Conservation (phyloP, 2,797 vertebrate species). For the Aulostomus chinensis region DNA sequence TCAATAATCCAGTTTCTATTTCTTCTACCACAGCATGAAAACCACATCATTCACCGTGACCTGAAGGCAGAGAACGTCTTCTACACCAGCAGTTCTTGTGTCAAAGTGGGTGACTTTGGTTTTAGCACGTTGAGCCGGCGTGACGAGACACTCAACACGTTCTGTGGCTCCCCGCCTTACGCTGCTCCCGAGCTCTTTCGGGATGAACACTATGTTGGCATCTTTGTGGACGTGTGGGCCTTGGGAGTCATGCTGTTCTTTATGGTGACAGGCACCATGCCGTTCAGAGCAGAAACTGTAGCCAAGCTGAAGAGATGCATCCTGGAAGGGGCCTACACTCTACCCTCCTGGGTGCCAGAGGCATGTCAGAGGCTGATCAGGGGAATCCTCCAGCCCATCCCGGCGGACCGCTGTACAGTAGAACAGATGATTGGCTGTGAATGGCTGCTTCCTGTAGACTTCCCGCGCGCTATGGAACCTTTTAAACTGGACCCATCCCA, state of each 20-base stretch:
- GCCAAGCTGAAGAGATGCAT: constrained; percentile 95
- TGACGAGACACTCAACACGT: constrained; percentile 92
- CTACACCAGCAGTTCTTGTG: constrained; percentile 89
- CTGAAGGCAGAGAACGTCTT: constrained; percentile 97
- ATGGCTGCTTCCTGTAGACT: constrained; percentile 90
- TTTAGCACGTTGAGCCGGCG: constrained; percentile 92
- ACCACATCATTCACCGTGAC: constrained; percentile 94
- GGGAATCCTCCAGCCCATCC: constrained; percentile 87
- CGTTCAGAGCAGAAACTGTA: constrained; percentile 94
- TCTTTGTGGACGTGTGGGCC: constrained; percentile 94
- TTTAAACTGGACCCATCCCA: constrained; percentile 90
- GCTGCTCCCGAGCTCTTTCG: constrained; percentile 94
- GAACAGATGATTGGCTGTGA: constrained; percentile 91
- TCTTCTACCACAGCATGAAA: constrained; percentile 86
- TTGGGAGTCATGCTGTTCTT: constrained; percentile 95
- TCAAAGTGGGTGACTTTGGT: constrained; percentile 98
- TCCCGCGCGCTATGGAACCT: constrained; percentile 85
- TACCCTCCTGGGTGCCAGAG: constrained; percentile 86
- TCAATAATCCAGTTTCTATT: neutral
- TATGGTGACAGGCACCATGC: constrained; percentile 92
- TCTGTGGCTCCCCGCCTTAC: constrained; percentile 96
- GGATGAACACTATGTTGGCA: constrained; percentile 90
- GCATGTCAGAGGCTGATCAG: constrained; percentile 89
- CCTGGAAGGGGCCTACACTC: constrained; percentile 86
- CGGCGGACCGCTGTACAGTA: constrained; percentile 85